phyloP scores from a whole-genome alignment of 1,140 invertebrate species.

The Pachypeltis micranthus region DNA sequence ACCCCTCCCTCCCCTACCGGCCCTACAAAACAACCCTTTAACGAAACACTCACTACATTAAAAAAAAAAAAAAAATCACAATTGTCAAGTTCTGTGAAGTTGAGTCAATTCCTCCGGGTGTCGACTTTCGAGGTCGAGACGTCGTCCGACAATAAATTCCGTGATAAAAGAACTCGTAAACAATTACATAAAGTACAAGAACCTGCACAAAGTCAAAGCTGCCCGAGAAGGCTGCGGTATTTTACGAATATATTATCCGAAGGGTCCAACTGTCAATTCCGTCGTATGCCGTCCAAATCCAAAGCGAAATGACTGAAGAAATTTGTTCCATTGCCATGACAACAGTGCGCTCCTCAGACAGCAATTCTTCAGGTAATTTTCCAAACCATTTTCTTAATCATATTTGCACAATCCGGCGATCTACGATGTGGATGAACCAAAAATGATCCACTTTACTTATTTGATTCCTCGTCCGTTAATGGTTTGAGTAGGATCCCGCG shows the following conservation, averaged over 20 bases:
- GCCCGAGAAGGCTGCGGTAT: background rate
- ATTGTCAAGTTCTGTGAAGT: too few relatives aligned
- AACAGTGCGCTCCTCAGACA: conserved; percentile 36
- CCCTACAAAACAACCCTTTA: too few relatives aligned
- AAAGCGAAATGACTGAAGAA: conserved; percentile 28
- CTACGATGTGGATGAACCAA: too few relatives aligned
- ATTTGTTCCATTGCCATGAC: conserved; percentile 39
- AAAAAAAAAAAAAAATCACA: too few relatives aligned
- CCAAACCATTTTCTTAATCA: background rate
- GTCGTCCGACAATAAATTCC: background rate
- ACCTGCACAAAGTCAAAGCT: background rate
- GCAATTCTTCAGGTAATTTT: conserved; percentile 36
- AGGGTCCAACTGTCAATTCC: conserved; percentile 26
- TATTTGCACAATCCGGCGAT: background rate
- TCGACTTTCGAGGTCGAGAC: background rate
- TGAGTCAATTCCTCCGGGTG: too few relatives aligned
- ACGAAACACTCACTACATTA: too few relatives aligned
- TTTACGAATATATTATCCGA: conserved; percentile 17
- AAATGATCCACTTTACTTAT: too few relatives aligned
- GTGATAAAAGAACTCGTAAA: background rate
- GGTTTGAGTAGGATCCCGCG: too few relatives aligned
- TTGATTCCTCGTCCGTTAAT: too few relatives aligned
- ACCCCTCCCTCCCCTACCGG: too few relatives aligned
- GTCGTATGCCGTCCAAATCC: conserved; percentile 17
- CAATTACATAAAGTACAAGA: background rate